Percentiles rank a stretch among this genome's conserved stretches.
These are phyloP conservation scores for Acanthosoma haemorrhoidale DNA, from an alignment of 2,888 invertebrate genomes.

Conservation along the genomic window DNA sequence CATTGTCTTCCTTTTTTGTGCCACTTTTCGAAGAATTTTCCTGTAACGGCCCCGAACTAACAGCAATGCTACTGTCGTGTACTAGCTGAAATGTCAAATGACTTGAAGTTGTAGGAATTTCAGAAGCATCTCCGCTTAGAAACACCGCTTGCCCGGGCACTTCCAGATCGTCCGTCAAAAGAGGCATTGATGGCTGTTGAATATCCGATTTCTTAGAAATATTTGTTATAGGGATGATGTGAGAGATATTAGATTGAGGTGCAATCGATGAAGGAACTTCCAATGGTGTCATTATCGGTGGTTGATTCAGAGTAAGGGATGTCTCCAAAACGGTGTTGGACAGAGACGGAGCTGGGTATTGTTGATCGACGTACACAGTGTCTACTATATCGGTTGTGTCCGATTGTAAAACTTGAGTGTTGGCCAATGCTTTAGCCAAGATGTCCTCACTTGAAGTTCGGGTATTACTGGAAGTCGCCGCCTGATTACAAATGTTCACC, in stretches of 20 bases:
- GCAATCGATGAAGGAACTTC: conserved; percentile 55
- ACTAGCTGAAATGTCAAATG: conserved; percentile 10
- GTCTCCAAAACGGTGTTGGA: conserved; percentile 59
- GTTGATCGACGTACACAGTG: conserved; percentile 32
- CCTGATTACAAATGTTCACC: conserved; percentile 5
- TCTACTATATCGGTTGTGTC: conserved; percentile 27
- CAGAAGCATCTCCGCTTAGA: background rate
- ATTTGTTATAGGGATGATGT: background rate
- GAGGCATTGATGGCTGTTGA: conserved; percentile 18
- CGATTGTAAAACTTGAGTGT: conserved; percentile 42
- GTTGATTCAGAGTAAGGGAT: conserved; percentile 66
- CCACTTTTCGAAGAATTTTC: background rate
- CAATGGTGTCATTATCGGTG: conserved; percentile 76
- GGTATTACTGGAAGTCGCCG: background rate
- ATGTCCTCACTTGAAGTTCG: conserved; percentile 39
- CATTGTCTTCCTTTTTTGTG: conserved; percentile 8
- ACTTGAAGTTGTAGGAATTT: conserved; percentile 2
- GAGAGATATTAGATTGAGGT: background rate
- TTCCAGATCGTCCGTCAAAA: conserved; percentile 3
- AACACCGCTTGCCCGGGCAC: background rate
- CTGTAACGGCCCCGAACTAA: background rate
- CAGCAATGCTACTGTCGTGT: background rate
- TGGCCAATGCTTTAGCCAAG: conserved; percentile 41
- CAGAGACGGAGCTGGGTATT: conserved; percentile 24
- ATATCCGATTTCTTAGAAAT: background rate